Conservation (phyloP, 2,888 invertebrate species). For the Labia minor region DNA sequence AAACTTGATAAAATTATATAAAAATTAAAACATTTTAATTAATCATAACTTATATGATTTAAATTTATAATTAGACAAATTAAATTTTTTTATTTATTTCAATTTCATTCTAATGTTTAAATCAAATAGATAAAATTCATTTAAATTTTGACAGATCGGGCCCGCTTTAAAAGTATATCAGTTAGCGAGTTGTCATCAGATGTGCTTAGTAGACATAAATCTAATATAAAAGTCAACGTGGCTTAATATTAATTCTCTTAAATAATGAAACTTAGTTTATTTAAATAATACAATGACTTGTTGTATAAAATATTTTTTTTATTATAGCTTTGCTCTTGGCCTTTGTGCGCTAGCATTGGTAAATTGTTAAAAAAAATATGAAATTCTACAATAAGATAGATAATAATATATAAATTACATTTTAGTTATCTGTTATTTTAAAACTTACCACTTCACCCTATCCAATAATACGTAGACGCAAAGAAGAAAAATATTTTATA, state of each 20-base stretch:
- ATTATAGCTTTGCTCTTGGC: not conserved
- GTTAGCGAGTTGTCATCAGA: too few relatives aligned
- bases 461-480: slow-evolving; percentile 53
- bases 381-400: not conserved
- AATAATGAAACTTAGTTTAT: not conserved
- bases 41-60: too few relatives aligned
- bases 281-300: not conserved
- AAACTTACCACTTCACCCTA: slow-evolving; percentile 53
- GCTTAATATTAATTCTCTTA: not conserved
- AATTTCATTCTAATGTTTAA: too few relatives aligned
- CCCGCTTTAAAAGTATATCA: too few relatives aligned
- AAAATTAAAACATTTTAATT: too few relatives aligned
- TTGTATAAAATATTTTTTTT: slow-evolving; percentile 1
- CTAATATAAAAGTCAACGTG: not conserved
- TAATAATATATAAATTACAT: slow-evolving; percentile 26
- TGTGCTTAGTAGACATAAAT: too few relatives aligned
- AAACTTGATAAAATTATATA: too few relatives aligned
- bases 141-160: too few relatives aligned
- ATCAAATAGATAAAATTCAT: too few relatives aligned
- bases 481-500: slow-evolving; percentile 64
- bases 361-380: not conserved
- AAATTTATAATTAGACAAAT: too few relatives aligned
- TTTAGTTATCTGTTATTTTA: slow-evolving; percentile 50
- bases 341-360: not conserved
- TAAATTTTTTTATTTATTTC: too few relatives aligned